Conservation (phyloP, 1,140 invertebrate genomes). For the Hycleus phaleratus region DNA sequence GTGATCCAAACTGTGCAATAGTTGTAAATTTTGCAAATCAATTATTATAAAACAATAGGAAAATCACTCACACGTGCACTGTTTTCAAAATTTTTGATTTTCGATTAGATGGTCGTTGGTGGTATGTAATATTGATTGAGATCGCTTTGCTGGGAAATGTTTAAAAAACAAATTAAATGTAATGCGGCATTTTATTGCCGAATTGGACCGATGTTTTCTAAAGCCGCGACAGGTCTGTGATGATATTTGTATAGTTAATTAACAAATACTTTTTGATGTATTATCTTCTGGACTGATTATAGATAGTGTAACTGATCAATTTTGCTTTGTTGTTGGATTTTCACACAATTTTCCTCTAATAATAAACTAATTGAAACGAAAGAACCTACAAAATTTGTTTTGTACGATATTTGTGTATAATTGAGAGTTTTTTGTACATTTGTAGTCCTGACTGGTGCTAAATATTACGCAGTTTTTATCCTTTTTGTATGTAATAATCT, state of each 20-base stretch:
- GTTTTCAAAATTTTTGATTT: background rate
- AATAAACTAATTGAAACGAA: background rate
- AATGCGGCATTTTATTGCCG: constrained; percentile 11
- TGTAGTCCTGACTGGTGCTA: constrained; percentile 41
- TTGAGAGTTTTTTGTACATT: constrained; percentile 31
- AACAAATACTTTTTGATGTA: constrained; percentile 31
- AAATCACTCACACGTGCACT: too few relatives aligned
- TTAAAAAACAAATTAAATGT: background rate
- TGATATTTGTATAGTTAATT: constrained; percentile 29
- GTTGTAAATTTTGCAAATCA: background rate
- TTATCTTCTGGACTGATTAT: constrained; percentile 10
- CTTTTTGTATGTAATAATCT: constrained; percentile 27
- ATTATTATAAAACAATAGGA: too few relatives aligned
- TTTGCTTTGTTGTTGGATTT: constrained; percentile 18
- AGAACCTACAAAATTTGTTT: constrained; percentile 14
- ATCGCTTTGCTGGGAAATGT: constrained; percentile 11
- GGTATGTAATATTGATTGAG: too few relatives aligned
- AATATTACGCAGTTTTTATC: constrained; percentile 30
- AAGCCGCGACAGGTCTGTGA: constrained; percentile 35
- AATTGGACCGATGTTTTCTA: constrained; percentile 18
- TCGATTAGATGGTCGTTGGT: background rate
- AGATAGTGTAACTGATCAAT: background rate
- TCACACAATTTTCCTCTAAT: background rate
- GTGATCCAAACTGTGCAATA: constrained; percentile 8
- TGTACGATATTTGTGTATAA: constrained; percentile 21